Evolutionary conservation across 2,113 vertebrate species (phyloP), one percentile per base, ranked within the genome.

Genomic region (Stigmatopora nigra): DNA sequence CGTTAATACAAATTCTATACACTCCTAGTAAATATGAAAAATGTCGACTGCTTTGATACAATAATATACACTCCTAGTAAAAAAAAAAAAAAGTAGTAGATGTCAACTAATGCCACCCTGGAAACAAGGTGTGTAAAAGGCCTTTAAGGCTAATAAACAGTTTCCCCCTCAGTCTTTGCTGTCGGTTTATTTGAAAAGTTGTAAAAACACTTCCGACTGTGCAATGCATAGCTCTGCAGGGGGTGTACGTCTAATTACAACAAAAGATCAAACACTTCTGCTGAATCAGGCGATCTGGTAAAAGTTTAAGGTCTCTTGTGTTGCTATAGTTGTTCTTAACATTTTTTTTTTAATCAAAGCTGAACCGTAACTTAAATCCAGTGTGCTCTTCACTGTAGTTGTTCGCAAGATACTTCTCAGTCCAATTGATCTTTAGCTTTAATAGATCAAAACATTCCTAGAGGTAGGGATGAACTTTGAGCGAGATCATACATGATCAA

Each of bases 161-260:
- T 66, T 70, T 65, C 63, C 75, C 65, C 16, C 5, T n/a, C 6
- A 3, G 16, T 64, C 25, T 70, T 84, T 77, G 75, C 59, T 58
- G 63, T 49, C 76, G 67, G 52, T 31, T 72, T 77, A 75, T 67
- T 75, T 63, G 71, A 71, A 68, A 12, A 61, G 67, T n/a, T 67
- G 57, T 72, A 57, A 48, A 82, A 70, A 69, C 61, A 67, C 71
- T 72, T 78, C 79, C 71, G 45, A 64, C 41, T 25, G 67, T 60
- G 63, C 58, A 52, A 13, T 38, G 46, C 63, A 59, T 55, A 19
- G 61, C 35, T 63, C 60, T 65, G 57, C 65, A 70, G 67, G 67
- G 69, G 20, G 35, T n/a, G 52, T 47, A 58, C 31, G 31, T 74
- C 45, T 79, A 69, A 78, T 80, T 75, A 68, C 46, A 74, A 78